Conservation (phyloP, 2,797 vertebrate species). For the Mus caroli region DNA sequence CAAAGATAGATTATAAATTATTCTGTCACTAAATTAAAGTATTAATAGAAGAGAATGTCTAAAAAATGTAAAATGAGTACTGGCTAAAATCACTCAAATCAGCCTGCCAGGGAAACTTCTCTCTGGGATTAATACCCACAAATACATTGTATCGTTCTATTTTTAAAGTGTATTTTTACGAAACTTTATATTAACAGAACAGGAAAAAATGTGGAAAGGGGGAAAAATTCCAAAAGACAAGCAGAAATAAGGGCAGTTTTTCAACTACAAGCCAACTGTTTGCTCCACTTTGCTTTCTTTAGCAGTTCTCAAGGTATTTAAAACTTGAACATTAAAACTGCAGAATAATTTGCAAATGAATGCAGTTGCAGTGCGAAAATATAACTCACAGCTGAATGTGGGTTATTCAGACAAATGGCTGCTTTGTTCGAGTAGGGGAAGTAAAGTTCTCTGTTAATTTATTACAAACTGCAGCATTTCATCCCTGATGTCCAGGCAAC, state of each 20-base stretch:
- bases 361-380: constrained; percentile 96
- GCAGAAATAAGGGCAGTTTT: constrained; percentile 91
- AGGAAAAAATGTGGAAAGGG: constrained; percentile 84
- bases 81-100: constrained; percentile 65
- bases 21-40: constrained; percentile 82
- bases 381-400: constrained; percentile 95
- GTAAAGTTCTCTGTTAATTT: constrained; percentile 95
- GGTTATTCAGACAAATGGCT: constrained; percentile 94
- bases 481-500: constrained; percentile 97
- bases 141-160: constrained; percentile 84
- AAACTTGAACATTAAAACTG: constrained; percentile 94
- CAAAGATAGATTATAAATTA: constrained; percentile 84
- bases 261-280: constrained; percentile 93
- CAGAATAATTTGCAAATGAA: constrained; percentile 98
- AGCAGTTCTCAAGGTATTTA: constrained; percentile 96
- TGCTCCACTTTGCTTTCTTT: constrained; percentile 94
- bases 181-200: constrained; percentile 86
- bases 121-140: constrained; percentile 81
- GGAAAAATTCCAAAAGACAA: constrained; percentile 82
- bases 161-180: constrained; percentile 88
- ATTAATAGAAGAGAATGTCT: constrained; percentile 73
- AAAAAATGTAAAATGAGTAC: constrained; percentile 78
- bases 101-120: constrained; percentile 82
- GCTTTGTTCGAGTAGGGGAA: constrained; percentile 93
- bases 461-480: constrained; percentile 98